Conservation (phyloP, 1,140 invertebrate genomes). For the Xylocopa sonorina region DNA sequence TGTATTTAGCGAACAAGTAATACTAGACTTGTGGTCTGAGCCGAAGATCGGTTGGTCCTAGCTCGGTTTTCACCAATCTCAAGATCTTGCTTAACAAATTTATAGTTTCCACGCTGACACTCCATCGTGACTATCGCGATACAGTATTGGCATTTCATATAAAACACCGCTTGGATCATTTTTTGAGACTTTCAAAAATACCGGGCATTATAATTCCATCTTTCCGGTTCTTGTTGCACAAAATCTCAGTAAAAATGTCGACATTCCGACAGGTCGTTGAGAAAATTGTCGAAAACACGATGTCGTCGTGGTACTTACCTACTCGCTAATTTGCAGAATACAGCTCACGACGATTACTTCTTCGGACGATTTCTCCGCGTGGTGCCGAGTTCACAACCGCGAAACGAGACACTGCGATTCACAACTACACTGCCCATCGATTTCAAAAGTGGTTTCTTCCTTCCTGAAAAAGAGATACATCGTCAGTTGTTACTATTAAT, state of each 20-base stretch:
- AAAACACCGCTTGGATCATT: too few species aligned
- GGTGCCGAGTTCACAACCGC: conserved; percentile 39
- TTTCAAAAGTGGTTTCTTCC: conserved; percentile 4
- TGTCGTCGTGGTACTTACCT: conserved; percentile 18
- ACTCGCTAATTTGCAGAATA: conserved; percentile 29
- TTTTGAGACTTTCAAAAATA: conserved; percentile 14
- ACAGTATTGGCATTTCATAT: too few species aligned
- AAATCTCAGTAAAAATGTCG: neutral
- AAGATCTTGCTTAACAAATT: too few species aligned
- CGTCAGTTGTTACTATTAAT: too few species aligned
- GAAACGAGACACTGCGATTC: conserved; percentile 47
- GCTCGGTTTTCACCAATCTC: neutral
- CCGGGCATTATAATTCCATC: conserved; percentile 43
- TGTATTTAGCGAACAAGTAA: too few species aligned
- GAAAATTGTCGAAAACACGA: neutral
- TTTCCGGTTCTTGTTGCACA: conserved; percentile 39
- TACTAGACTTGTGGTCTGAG: conserved; percentile 28
- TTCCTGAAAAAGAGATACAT: neutral
- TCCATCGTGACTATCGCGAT: too few species aligned
- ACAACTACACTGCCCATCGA: conserved; percentile 45
- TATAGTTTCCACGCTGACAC: too few species aligned
- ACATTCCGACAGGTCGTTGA: neutral
- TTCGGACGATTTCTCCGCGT: conserved; percentile 23
- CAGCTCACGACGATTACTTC: neutral
- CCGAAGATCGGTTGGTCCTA: conserved; percentile 28